Conservation (phyloP, 2,888 invertebrate genomes). For the Bhutanitis thaidina region DNA sequence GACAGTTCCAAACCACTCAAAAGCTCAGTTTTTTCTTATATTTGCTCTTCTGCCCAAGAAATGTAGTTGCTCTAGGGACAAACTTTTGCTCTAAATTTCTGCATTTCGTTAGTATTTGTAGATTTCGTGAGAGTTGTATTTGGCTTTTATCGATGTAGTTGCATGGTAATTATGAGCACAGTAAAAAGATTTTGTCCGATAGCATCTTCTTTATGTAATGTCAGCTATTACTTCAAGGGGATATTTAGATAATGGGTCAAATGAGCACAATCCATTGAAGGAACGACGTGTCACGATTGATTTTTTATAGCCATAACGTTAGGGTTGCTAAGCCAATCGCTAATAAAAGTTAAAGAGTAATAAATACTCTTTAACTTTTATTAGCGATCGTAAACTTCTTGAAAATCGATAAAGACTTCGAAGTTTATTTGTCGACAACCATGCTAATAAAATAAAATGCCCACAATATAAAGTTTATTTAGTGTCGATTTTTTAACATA, state of each 20-base stretch:
- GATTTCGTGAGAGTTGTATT: no score
- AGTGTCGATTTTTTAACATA: not conserved
- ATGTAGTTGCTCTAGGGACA: no score
- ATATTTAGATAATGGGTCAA: constrained; percentile 35
- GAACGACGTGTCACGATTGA: constrained; percentile 12
- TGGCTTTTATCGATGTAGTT: no score
- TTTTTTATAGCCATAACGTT: constrained; percentile 21
- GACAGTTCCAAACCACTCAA: no score
- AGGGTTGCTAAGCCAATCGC: constrained; percentile 15
- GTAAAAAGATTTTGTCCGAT: no score
- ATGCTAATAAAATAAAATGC: not conserved
- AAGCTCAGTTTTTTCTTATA: no score
- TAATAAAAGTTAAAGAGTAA: no score
- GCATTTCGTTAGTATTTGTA: no score
- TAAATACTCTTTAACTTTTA: not conserved
- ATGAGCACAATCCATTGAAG: constrained; percentile 30
- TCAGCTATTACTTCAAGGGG: constrained; percentile 38
- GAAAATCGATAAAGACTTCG: not conserved
- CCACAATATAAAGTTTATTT: not conserved
- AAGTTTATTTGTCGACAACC: not conserved
- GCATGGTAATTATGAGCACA: no score
- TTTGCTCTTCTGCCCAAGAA: no score
- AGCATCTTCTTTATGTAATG: no score
- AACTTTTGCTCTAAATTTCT: no score
- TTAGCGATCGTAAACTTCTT: not conserved